A percentile compares a stretch with the other conserved stretches of the same genome.
These are phyloP conservation scores for Troides oblongomaculatus DNA, from an alignment of 2,888 invertebrate species.

Conservation along the genomic window DNA sequence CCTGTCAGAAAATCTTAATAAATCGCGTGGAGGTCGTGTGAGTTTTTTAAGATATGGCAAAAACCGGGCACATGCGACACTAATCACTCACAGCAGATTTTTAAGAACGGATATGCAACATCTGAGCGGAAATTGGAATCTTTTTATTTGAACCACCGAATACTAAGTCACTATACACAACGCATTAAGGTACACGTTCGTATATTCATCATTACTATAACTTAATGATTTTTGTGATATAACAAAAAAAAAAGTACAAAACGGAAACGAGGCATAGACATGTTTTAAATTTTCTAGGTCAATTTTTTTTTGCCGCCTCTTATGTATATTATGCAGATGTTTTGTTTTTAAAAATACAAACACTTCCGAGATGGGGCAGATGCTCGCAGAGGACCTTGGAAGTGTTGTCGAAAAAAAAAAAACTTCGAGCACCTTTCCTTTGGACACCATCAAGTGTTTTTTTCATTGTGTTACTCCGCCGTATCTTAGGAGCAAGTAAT, in stretches of 20 bases:
- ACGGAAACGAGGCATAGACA: slow-evolving; percentile 40
- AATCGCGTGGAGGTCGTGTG: slow-evolving; percentile 25
- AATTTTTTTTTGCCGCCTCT: slow-evolving; percentile 67
- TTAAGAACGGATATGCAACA: slow-evolving; percentile 71
- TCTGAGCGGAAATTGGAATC: slow-evolving; percentile 76
- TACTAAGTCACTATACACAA: slow-evolving; percentile 33
- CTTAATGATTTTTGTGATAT: slow-evolving; percentile 27
- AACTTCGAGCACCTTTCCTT: slow-evolving; percentile 59
- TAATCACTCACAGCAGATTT: slow-evolving; percentile 73
- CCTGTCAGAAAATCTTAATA: slow-evolving; percentile 48
- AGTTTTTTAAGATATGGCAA: slow-evolving; percentile 54
- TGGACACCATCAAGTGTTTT: slow-evolving; percentile 50
- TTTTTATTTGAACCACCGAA: slow-evolving; percentile 50
- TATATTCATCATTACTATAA: neutral
- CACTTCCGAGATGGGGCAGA: slow-evolving; percentile 67
- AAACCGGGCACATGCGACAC: slow-evolving; percentile 68
- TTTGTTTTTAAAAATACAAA: slow-evolving; percentile 56
- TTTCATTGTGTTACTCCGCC: slow-evolving; percentile 2
- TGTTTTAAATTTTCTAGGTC: slow-evolving; percentile 72
- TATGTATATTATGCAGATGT: slow-evolving; percentile 75
- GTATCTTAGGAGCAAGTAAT: neutral
- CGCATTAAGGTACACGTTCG: slow-evolving; percentile 37
- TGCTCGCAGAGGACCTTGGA: slow-evolving; percentile 69
- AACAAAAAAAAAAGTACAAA: slow-evolving; percentile 34
- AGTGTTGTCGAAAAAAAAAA: slow-evolving; percentile 62